Evolutionary conservation across 2,113 vertebrate genomes (phyloP).

Genomic region (Chunga burmeisteri): DNA sequence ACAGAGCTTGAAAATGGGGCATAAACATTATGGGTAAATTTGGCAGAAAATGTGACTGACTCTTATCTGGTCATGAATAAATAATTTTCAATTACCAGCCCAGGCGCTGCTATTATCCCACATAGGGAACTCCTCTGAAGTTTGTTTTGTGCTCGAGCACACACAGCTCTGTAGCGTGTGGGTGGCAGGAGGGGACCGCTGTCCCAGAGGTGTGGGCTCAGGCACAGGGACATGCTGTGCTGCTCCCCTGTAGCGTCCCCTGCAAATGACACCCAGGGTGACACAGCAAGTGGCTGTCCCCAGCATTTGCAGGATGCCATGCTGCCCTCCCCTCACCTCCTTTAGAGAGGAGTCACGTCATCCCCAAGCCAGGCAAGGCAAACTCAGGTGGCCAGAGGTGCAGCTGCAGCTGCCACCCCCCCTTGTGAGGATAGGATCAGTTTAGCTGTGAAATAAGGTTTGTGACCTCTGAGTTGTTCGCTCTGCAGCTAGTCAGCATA

Average conservation of each 20-base stretch:
- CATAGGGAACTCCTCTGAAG: slow-evolving; percentile 57
- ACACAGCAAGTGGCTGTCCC: neutral
- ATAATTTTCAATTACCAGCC: slow-evolving; percentile 77
- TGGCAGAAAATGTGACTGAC: slow-evolving; percentile 79
- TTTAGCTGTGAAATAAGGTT: neutral
- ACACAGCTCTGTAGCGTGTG: neutral
- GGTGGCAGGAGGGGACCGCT: neutral
- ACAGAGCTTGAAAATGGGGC: slow-evolving; percentile 80
- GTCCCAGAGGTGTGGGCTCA: neutral
- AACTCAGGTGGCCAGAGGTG: neutral
- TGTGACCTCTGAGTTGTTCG: neutral
- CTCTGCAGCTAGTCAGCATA: neutral
- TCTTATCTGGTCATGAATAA: slow-evolving; percentile 77
- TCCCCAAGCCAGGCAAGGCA: neutral
- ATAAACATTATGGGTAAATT: slow-evolving; percentile 80
- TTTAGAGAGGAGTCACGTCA: neutral
- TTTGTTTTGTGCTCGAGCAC: slow-evolving; percentile 29
- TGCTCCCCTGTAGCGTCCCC: neutral
- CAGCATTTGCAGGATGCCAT: neutral
- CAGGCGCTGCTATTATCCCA: slow-evolving; percentile 20
- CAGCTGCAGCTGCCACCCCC: neutral
- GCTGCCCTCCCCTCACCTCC: neutral
- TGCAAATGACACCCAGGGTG: neutral
- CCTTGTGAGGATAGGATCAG: neutral
- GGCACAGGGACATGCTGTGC: neutral